Evolutionary conservation across 30 jellyfish, hydroid and myxozoan species (phyloP).

Genomic region (Euphysa ruthae): DNA sequence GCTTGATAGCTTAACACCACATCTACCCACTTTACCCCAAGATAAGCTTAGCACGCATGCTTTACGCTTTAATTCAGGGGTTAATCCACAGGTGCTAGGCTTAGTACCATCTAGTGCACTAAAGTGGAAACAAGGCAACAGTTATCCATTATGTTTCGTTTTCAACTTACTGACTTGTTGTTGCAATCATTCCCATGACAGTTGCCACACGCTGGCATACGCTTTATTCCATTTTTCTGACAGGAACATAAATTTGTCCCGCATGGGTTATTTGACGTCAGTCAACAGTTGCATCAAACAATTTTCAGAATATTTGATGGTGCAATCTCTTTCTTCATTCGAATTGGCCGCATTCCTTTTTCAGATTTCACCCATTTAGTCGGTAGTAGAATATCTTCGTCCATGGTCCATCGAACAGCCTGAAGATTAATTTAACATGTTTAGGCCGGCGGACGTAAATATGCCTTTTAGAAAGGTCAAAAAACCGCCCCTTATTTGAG

Average conservation of each 20-base stretch:
- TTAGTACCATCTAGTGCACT: too few species aligned
- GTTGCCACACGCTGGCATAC: constrained; percentile 44
- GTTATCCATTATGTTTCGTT: too few species aligned
- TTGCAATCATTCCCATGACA: constrained; percentile 44
- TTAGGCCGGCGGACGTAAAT: too few species aligned
- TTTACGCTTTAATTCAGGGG: too few species aligned
- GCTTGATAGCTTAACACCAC: too few species aligned
- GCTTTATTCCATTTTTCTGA: constrained; percentile 30
- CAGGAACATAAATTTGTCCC: constrained; percentile 40
- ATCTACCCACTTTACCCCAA: too few species aligned
- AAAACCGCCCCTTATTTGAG: too few species aligned
- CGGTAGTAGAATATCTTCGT: constrained; percentile 19
- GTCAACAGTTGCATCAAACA: constrained; percentile 41
- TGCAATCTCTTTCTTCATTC: constrained; percentile 37
- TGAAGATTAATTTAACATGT: constrained; percentile 20
- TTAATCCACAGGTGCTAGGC: too few species aligned
- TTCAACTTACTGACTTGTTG: constrained; percentile 28
- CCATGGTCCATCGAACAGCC: constrained; percentile 11
- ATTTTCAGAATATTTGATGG: constrained; percentile 27
- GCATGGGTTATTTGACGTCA: constrained; percentile 38
- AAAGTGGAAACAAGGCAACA: too few species aligned
- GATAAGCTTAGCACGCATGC: too few species aligned
- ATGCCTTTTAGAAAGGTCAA: constrained; percentile 4
- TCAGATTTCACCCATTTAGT: constrained; percentile 19
- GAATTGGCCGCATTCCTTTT: constrained; percentile 29